These are phyloP conservation scores for Drosophila testacea DNA, from an alignment of 2,888 invertebrate genomes.

Conservation along the genomic window DNA sequence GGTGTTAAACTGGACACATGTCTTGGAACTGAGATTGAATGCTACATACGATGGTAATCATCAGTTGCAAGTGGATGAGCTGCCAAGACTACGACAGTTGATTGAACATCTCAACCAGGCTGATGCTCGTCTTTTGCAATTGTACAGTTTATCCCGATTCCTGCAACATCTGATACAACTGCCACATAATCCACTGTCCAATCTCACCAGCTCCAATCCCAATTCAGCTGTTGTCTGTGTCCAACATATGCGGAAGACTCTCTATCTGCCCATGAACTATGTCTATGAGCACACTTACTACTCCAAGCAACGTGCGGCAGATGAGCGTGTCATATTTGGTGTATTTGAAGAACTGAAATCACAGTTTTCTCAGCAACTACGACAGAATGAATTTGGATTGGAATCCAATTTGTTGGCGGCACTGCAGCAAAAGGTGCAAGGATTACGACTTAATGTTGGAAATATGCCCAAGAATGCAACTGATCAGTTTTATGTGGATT, in stretches of 20 bases:
- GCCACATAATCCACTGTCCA: slow-evolving; percentile 63
- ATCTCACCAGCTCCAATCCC: neutral
- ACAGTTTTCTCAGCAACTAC: slow-evolving; percentile 59
- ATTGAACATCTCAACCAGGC: slow-evolving; percentile 56
- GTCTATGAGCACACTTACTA: slow-evolving; percentile 73
- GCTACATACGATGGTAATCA: slow-evolving; percentile 49
- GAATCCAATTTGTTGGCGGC: slow-evolving; percentile 47
- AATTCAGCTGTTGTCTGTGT: slow-evolving; percentile 52
- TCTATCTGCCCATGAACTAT: slow-evolving; percentile 76
- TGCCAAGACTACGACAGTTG: slow-evolving; percentile 47
- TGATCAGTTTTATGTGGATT: slow-evolving; percentile 59
- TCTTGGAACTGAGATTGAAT: slow-evolving; percentile 55
- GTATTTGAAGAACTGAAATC: slow-evolving; percentile 70
- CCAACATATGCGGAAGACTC: slow-evolving; percentile 76
- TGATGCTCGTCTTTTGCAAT: slow-evolving; percentile 51
- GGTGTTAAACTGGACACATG: slow-evolving; percentile 65
- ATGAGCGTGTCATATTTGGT: slow-evolving; percentile 63
- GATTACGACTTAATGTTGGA: slow-evolving; percentile 74
- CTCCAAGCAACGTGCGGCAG: slow-evolving; percentile 42
- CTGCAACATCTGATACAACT: slow-evolving; percentile 64
- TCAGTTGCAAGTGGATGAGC: slow-evolving; percentile 62
- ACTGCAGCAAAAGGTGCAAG: slow-evolving; percentile 60
- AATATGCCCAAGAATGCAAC: slow-evolving; percentile 72
- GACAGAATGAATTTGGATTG: slow-evolving; percentile 63
- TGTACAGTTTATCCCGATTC: slow-evolving; percentile 73